Conservation (phyloP, 1,140 invertebrate species). For the Papilio machaon region DNA sequence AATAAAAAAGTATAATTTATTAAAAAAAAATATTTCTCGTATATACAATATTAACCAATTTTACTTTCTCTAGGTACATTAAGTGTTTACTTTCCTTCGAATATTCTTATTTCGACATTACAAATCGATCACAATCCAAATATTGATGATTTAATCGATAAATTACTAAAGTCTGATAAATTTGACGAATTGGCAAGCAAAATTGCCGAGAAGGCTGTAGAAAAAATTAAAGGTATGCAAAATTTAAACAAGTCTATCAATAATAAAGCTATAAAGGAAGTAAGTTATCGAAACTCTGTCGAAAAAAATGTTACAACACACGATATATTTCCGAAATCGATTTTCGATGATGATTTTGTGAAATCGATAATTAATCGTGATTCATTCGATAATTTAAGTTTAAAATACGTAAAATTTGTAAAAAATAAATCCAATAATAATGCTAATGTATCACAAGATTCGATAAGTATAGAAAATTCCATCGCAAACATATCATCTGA, state of each 20-base stretch:
- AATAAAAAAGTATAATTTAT: neutral
- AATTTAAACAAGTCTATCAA: neutral
- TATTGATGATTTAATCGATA: conserved; percentile 48
- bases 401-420: conserved; percentile 39
- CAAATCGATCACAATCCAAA: conserved; percentile 24
- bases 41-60: neutral
- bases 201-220: conserved; percentile 54
- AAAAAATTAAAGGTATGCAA: conserved; percentile 45
- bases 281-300: neutral
- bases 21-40: neutral
- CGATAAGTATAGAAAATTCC: neutral
- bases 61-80: conserved; percentile 25
- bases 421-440: conserved; percentile 24
- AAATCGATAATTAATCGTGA: conserved; percentile 4
- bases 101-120: conserved; percentile 15
- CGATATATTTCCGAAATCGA: neutral
- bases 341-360: conserved; percentile 4
- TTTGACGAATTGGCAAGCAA: conserved; percentile 55
- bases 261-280: conserved; percentile 10
- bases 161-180: conserved; percentile 51
- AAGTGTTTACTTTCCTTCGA: conserved; percentile 24
- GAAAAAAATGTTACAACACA: conserved; percentile 5
- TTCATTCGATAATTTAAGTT: conserved; percentile 34
- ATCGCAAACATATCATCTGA: neutral
- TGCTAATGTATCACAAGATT: neutral